These are phyloP conservation scores for Stichopus chloronotus DNA, from an alignment of 35 echinoderm and acorn worm genomes.

Conservation along the genomic window DNA sequence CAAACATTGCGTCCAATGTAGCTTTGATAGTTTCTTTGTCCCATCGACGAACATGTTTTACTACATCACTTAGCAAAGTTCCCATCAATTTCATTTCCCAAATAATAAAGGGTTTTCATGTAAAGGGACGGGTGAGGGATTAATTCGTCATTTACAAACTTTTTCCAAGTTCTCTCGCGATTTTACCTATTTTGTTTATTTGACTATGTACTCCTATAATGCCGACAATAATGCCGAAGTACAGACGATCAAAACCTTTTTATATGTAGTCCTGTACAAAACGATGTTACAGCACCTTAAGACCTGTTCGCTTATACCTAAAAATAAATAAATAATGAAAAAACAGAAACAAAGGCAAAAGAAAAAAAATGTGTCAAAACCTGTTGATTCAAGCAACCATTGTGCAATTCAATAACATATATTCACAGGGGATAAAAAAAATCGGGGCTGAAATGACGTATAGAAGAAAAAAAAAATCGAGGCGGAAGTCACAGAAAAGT, in stretches of 20 bases:
- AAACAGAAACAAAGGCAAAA: too few species aligned
- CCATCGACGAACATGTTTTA: neutral
- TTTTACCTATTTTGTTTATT: neutral
- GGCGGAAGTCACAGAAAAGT: too few species aligned
- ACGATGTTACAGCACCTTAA: neutral
- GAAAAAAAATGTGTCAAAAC: too few species aligned
- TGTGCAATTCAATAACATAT: too few species aligned
- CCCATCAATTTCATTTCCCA: neutral
- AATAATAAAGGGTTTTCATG: neutral
- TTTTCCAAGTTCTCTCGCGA: neutral
- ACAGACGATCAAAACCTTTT: neutral
- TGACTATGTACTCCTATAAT: neutral
- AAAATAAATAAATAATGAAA: too few species aligned
- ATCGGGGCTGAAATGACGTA: too few species aligned
- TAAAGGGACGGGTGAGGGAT: neutral
- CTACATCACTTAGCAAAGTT: neutral
- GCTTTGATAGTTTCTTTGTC: constrained; percentile 29
- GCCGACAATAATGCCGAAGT: neutral
- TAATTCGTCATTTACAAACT: neutral
- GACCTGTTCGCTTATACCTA: neutral
- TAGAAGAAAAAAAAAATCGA: too few species aligned
- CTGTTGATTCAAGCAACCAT: too few species aligned
- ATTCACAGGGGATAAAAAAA: too few species aligned
- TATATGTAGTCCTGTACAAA: neutral
- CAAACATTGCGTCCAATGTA: neutral